phyloP scores from a whole-genome alignment of 2,888 invertebrate species.

The Tricholauxania praeusta region DNA sequence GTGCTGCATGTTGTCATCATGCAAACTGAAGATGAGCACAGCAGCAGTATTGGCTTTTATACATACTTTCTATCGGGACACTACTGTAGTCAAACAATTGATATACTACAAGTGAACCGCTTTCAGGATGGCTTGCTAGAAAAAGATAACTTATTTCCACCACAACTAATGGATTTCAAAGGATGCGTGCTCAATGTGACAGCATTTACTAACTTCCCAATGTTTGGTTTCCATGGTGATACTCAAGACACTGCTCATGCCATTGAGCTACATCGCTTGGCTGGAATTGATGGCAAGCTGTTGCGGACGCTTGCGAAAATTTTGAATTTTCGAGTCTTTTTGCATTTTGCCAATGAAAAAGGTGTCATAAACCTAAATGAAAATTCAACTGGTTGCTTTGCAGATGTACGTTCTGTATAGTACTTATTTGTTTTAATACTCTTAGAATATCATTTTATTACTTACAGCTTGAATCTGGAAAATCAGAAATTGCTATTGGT shows the following conservation, averaged over 20 bases:
- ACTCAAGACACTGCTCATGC: slow-evolving; percentile 27
- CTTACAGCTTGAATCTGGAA: slow-evolving; percentile 2
- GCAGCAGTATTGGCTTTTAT: slow-evolving; percentile 40
- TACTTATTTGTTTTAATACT: no score
- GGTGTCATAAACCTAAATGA: slow-evolving; percentile 43
- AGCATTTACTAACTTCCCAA: slow-evolving; percentile 50
- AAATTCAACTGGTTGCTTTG: slow-evolving; percentile 53
- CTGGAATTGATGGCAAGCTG: slow-evolving; percentile 58
- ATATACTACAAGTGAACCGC: slow-evolving; percentile 47
- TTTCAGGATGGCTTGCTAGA: slow-evolving; percentile 43
- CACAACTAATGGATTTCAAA: slow-evolving; percentile 44
- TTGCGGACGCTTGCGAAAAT: slow-evolving; percentile 50
- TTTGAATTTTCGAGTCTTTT: slow-evolving; percentile 54
- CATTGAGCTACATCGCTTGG: slow-evolving; percentile 45
- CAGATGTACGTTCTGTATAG: slow-evolving; percentile 45
- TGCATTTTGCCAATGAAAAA: slow-evolving; percentile 46
- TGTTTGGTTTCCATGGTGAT: slow-evolving; percentile 55
- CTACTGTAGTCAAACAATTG: slow-evolving; percentile 41
- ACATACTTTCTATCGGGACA: slow-evolving; percentile 41
- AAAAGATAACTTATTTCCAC: slow-evolving; percentile 50
- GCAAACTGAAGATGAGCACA: slow-evolving; percentile 30
- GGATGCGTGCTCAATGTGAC: slow-evolving; percentile 54
- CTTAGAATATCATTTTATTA: background rate
- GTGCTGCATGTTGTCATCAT: slow-evolving; percentile 57
- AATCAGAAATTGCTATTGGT: slow-evolving; percentile 53